These are phyloP conservation scores for Xylocopa sonorina DNA, from an alignment of 1,140 invertebrate genomes.

Conservation along the genomic window DNA sequence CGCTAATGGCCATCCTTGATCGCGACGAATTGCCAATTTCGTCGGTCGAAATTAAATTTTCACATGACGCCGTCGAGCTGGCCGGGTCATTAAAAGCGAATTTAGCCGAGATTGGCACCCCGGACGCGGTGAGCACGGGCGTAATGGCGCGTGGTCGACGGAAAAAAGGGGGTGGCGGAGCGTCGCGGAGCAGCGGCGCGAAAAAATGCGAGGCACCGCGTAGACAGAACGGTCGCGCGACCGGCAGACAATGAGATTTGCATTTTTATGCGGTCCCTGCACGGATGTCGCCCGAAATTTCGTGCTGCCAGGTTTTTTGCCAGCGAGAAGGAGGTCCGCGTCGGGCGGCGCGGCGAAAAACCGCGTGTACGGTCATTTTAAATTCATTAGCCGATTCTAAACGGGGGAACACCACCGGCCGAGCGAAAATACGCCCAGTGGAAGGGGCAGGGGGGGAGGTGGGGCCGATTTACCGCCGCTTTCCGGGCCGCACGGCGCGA, in stretches of 20 bases:
- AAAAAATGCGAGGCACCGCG: conserved; percentile 33
- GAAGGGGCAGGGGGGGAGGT: conserved; percentile 42
- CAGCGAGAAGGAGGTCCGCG: too few relatives aligned
- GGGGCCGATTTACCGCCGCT: conserved; percentile 64
- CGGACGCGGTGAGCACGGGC: conserved; percentile 38
- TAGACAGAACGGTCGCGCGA: conserved; percentile 40
- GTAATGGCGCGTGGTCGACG: conserved; percentile 54
- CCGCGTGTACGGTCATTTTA: conserved; percentile 68
- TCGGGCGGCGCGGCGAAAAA: conserved; percentile 57
- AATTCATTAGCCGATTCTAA: conserved; percentile 73
- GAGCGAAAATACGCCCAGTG: neutral
- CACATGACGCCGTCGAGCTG: conserved; percentile 55
- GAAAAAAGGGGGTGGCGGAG: conserved; percentile 39
- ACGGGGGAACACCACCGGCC: conserved; percentile 31
- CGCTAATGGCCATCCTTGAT: too few relatives aligned
- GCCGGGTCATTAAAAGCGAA: conserved; percentile 64
- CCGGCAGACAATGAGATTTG: conserved; percentile 59
- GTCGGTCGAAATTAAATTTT: conserved; percentile 66
- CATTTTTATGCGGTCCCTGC: conserved; percentile 64
- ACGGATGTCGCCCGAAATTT: conserved; percentile 36
- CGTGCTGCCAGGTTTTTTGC: neutral
- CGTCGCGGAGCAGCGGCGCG: neutral
- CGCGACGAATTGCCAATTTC: conserved; percentile 61
- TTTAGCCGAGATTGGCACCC: conserved; percentile 60
- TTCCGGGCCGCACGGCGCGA: conserved; percentile 44